phyloP scores from a whole-genome alignment of 2,888 invertebrate genomes.

The Rotaria magnacalcarata region DNA sequence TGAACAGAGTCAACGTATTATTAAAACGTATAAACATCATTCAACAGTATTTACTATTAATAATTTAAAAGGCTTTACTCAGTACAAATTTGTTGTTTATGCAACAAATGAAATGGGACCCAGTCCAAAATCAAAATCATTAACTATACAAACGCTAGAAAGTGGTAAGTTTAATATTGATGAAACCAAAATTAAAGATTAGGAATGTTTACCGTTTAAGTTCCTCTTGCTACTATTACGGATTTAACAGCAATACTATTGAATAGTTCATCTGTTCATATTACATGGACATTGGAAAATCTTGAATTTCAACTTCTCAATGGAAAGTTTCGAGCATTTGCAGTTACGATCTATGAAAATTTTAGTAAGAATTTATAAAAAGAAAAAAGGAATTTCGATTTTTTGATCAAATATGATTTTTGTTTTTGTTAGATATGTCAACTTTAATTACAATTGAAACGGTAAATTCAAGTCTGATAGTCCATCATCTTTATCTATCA shows the following conservation, averaged over 20 bases:
- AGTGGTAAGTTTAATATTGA: background rate
- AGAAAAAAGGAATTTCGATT: background rate
- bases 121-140: background rate
- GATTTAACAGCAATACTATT: conserved; percentile 1
- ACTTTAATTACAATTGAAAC: background rate
- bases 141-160: conserved; percentile 1
- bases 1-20: background rate
- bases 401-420: background rate
- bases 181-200: background rate
- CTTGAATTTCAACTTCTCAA: background rate
- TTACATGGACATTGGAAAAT: conserved; percentile 3
- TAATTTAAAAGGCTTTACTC: background rate
- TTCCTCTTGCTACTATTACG: background rate
- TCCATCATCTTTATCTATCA: background rate
- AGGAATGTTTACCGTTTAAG: background rate
- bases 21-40: background rate
- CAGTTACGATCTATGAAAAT: background rate
- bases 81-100: background rate
- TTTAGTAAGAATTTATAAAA: background rate
- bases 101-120: conserved; percentile 5
- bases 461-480: background rate
- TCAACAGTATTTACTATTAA: background rate
- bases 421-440: background rate
- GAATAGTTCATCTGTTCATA: background rate
- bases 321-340: conserved; percentile 28